Base-by-base conservation (phyloP, 2,888 invertebrate genomes). In the Helleia helle region DNA sequence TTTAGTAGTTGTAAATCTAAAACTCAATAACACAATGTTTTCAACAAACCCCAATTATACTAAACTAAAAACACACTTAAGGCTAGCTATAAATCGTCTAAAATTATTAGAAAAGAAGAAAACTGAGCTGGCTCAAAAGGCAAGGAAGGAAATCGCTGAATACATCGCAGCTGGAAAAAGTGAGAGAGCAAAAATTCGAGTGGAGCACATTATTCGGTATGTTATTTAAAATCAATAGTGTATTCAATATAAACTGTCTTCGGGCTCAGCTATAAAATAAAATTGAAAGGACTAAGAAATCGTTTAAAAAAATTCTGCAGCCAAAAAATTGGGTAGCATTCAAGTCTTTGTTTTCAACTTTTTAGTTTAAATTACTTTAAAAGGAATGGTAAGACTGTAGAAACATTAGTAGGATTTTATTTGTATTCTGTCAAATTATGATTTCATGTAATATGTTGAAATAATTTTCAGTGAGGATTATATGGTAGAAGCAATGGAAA, bases 401-500 rank as follows among this genome's bases (percentile, higher is more conserved):
- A n/a, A n/a, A n/a, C n/a, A n/a, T n/a, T n/a, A n/a, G n/a, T n/a
- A n/a, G n/a, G n/a, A n/a, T n/a, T n/a, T n/a, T n/a, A n/a, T n/a
- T n/a, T n/a, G n/a, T n/a, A n/a, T n/a, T n/a, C n/a, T n/a, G n/a
- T n/a, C n/a, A n/a, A n/a, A n/a, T n/a, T n/a, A n/a, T n/a, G n/a
- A n/a, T n/a, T n/a, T n/a, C n/a, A n/a, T n/a, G n/a, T n/a, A n/a
- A n/a, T n/a, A n/a, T n/a, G n/a, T n/a, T n/a, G n/a, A n/a, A n/a
- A n/a, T 12, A 24, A n/a, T 38, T 43, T 76, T n/a, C 58, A 90
- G 99, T 31, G 98, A 99, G 80, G 99, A 99, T 79, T 99, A 99
- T 71, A 88, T 99, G 77, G 98, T 99, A 2, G 99, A 99, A 80
- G 99, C 99, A 1, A 96, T 99, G 94, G 99, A 99, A 86, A 89